Base-by-base conservation (phyloP, 2,888 invertebrate genomes). In the Incurvaria masculella region DNA sequence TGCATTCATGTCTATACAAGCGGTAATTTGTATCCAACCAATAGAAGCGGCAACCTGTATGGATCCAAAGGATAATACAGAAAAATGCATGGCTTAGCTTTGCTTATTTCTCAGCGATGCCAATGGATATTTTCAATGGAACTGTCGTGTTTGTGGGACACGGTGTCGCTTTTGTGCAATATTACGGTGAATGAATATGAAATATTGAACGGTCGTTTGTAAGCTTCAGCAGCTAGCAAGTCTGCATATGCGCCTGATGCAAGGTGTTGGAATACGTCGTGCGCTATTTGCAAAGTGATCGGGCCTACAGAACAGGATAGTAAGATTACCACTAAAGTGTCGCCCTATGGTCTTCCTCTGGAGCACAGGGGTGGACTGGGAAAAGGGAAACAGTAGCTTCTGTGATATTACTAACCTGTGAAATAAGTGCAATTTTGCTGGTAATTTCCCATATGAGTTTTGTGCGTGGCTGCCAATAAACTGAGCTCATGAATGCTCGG, bases 381-480 rank as follows among this genome's bases (percentile, higher is more conserved):
- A 33, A 33, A 21, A 8, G 20, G 26, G 17, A 46, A 41, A 20
- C 40, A 18, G 21, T 42, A 42, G 33, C 39, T 23, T 21, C 44
- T 40, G 45, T 38, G 39, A 20, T 42, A 39, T 70, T 78, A 78
- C 78, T 78, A 76, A 78, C 78, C 78, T 78, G 78, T 73, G 73
- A 78, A 75, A 69, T 75, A 78, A 76, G 78, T 78, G 78, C 78
- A 78, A 78, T 78, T 78, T 75, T 74, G 78, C 71, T 76, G 72
- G 69, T 72, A 78, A 76, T 78, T 75, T 74, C 75, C 75, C 78
- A 78, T 73, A 76, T 78, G 78, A 74, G 76, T 66, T 78, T 78
- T 78, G 78, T 78, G 78, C 78, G 78, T 78, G 69, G 78, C 78
- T 73, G 78, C 78, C 78, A 78, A 78, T 78, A 78, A 74, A 78